Evolutionary conservation across 37 sponge, comb jelly and placozoan species (phyloP).

Genomic region (Dysidea cf. avara): DNA sequence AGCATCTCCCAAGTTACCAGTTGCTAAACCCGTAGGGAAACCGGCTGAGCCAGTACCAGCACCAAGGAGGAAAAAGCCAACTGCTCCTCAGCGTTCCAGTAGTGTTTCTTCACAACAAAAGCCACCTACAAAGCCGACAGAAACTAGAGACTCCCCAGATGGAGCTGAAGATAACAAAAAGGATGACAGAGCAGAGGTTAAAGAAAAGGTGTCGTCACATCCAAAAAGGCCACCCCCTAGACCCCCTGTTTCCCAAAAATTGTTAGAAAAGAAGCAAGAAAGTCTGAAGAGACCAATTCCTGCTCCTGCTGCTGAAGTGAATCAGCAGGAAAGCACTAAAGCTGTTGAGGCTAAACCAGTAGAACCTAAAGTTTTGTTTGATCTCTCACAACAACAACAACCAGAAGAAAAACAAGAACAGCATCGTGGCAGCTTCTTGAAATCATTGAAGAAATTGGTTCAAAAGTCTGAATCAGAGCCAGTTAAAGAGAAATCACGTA

Average conservation of each 20-base stretch:
- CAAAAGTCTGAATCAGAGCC: slow-evolving; percentile 14
- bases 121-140: background rate
- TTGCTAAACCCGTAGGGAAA: slow-evolving; percentile 20
- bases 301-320: background rate
- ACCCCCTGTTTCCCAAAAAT: slow-evolving; percentile 3
- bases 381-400: slow-evolving; percentile 1
- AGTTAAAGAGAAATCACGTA: background rate
- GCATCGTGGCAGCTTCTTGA: slow-evolving; percentile 11
- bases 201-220: slow-evolving; percentile 8
- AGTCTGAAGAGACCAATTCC: background rate
- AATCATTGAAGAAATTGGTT: slow-evolving; percentile 49
- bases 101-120: background rate
- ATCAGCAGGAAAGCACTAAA: background rate
- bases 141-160: background rate
- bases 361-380: background rate
- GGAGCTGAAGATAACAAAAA: background rate
- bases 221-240: slow-evolving; percentile 39
- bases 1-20: slow-evolving; percentile 14
- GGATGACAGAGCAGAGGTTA: background rate
- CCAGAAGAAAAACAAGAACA: background rate
- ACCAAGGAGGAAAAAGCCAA: background rate
- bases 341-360: background rate
- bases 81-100: background rate
- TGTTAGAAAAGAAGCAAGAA: background rate
- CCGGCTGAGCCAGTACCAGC: background rate